These are phyloP conservation scores for Eulithis prunata DNA, from an alignment of 2,888 invertebrate genomes.

Conservation along the genomic window DNA sequence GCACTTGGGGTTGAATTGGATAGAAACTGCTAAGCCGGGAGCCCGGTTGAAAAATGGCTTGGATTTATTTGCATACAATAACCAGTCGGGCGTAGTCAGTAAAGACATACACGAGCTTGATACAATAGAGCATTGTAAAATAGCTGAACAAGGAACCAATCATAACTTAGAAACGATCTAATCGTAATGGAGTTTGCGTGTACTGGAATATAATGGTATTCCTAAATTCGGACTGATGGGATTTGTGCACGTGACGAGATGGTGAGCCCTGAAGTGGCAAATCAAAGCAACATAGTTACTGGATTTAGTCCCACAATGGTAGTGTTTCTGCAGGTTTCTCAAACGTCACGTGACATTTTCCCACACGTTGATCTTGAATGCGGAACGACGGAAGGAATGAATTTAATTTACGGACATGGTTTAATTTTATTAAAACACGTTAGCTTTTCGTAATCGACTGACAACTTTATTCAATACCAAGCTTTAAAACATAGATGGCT, in stretches of 20 bases:
- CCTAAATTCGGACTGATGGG: too few relatives aligned
- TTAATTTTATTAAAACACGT: slow-evolving; percentile 32
- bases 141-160: too few relatives aligned
- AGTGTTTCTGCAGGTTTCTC: slow-evolving; percentile 8
- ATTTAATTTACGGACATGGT: slow-evolving; percentile 54
- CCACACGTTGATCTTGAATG: slow-evolving; percentile 55
- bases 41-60: slow-evolving; percentile 63
- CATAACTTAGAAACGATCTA: too few relatives aligned
- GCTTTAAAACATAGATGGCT: too few relatives aligned
- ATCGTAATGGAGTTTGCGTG: too few relatives aligned
- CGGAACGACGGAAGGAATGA: slow-evolving; percentile 52
- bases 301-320: slow-evolving; percentile 5
- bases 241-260: background rate
- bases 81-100: slow-evolving; percentile 66
- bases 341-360: slow-evolving; percentile 66
- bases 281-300: slow-evolving; percentile 1
- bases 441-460: too few relatives aligned
- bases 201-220: too few relatives aligned
- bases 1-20: slow-evolving; percentile 26
- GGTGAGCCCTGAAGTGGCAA: background rate
- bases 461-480: too few relatives aligned
- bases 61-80: slow-evolving; percentile 78
- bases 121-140: background rate
- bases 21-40: slow-evolving; percentile 37
- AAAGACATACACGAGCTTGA: slow-evolving; percentile 50